Evolutionary conservation across 1,140 invertebrate species (phyloP), one percentile per base, ranked within the genome.

Genomic region (Chymomyza costata): DNA sequence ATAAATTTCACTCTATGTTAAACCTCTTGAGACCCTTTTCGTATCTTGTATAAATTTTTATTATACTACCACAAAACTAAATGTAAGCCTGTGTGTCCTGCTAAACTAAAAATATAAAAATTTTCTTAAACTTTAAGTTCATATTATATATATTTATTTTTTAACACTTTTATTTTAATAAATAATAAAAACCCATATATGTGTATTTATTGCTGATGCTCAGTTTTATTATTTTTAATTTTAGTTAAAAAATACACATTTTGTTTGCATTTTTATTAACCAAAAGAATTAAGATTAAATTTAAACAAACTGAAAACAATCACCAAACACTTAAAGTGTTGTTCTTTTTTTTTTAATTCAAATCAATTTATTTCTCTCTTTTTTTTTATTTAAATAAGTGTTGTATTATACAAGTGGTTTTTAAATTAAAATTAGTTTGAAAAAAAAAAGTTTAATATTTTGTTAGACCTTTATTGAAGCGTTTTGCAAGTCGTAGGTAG

Each of bases 331-430:
- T 30, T 31, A 46, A 46, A 32, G 30, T 46, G 43, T 46, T 31
- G 31, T 25, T 13, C 13, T 31, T 46, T 31, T 31, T 30, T 25
- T 31, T 30, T 31, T 34, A 16, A 6, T 51, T 30, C 3, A 34
- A 21, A 18, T 34, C 10, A 35, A 46, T 11, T 38, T 7, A 25
- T 8, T 18, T 40, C 28, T 17, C 10, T 11, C 14, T n/a, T 44
- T 17, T 44, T 10, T 14, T 43, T 37, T 38, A 28, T 30, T 54
- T 43, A 37, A 28, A 28, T 71, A 63, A 71, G 35, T 73, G 68
- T 73, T 73, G 68, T 73, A 73, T 71, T 28, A 71, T 73, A 71
- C 68, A 71, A 71, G 35, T 34, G 51, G 48, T 48, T 31, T 50
- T 37, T 30, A 62, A 45, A 31, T 47, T 49, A 35, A 52, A 51